Conservation (phyloP, 2,888 invertebrate genomes). For the Bibio marci region DNA sequence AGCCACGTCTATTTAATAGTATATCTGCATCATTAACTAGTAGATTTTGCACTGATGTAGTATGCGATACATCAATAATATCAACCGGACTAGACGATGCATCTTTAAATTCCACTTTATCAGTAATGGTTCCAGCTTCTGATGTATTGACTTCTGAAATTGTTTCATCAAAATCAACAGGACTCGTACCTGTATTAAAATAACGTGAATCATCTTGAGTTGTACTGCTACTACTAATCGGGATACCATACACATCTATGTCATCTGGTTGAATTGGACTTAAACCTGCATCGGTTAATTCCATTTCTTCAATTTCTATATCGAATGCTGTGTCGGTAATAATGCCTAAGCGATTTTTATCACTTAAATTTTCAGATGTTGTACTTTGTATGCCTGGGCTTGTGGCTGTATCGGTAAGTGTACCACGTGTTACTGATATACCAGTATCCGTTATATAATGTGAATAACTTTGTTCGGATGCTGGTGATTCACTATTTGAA, state of each 20-base stretch:
- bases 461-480: conserved; percentile 32
- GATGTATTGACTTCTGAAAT: conserved; percentile 31
- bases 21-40: conserved; percentile 23
- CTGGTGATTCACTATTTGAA: conserved; percentile 24
- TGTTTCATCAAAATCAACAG: conserved; percentile 31
- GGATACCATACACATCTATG: conserved; percentile 20
- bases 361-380: conserved; percentile 11
- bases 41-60: conserved; percentile 11
- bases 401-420: conserved; percentile 30
- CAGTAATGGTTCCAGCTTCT: conserved; percentile 34
- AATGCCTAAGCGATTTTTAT: conserved; percentile 18
- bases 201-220: conserved; percentile 27
- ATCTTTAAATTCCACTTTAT: conserved; percentile 33
- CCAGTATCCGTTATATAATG: conserved; percentile 37
- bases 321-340: conserved; percentile 30
- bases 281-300: conserved; percentile 36
- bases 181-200: conserved; percentile 33
- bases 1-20: conserved; percentile 23
- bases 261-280: conserved; percentile 38
- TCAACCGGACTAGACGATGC: conserved; percentile 34
- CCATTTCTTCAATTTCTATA: conserved; percentile 31
- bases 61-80: conserved; percentile 15
- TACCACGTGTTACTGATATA: conserved; percentile 34
- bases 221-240: conserved; percentile 21
- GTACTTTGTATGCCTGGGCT: conserved; percentile 29